Evolutionary conservation across 2,888 invertebrate species (phyloP), one percentile per base, ranked within the genome.

Genomic region (Lymantria monacha): DNA sequence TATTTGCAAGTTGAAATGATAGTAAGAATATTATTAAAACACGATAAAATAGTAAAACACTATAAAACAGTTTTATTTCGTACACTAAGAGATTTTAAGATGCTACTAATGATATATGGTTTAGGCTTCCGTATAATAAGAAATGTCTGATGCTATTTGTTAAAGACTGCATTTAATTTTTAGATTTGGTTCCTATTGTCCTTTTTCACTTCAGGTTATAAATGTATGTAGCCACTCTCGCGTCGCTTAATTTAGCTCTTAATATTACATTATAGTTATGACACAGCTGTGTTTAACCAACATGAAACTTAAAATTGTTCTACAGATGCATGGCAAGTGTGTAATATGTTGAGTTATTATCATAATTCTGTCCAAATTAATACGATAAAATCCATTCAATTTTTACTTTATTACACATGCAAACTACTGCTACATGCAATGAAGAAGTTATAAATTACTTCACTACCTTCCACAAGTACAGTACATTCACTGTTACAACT

Each of bases 391-490:
- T 51, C 53, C 55, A 62, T 61, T 64, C 57, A 57, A 42, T 57
- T 49, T 40, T 56, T 46, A 43, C 55, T 52, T 51, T 49, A 53
- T 62, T 57, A 53, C 47, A 59, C 79, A 79, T 79, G 78, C 80
- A 63, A 62, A 64, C 52, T 64, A 61, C 55, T 59, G 59, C 60
- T 60, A 54, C 77, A 80, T 83, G 81, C 81, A 76, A 60, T 65
- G 53, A 66, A 59, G 57, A 60, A 69, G 73, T 61, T 65, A 71
- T 70, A 66, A 76, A 77, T 71, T 70, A 62, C 60, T 68, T 72
- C 54, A 67, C 85, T 94, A 96, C 96, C 96, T 95, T 97, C 97
- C 67, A 97, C 95, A 70, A 94, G 92, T 57, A 97, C 93, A 61
- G 94, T 92, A 75, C 96, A 93, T 78, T 94, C 94, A 74, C 95